Evolutionary conservation across 2,888 invertebrate species (phyloP), one percentile per base, ranked within the genome.

Genomic region (Cotesia congregata): DNA sequence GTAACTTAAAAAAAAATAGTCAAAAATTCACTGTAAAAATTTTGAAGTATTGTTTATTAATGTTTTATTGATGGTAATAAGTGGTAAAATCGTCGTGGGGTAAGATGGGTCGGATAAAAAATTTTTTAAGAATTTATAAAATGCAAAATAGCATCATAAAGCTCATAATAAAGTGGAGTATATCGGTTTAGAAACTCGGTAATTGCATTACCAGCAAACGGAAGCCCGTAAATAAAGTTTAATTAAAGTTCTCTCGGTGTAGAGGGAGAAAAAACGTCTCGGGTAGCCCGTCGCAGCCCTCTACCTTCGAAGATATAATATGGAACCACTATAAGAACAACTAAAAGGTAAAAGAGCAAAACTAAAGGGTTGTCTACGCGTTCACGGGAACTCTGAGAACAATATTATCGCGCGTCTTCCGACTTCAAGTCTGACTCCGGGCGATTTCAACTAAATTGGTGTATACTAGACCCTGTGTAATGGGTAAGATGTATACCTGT

Each of bases 181-280:
- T 62, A 60, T 70, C 70, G 70, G 70, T 70, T 60, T 12, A n/a
- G 59, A 60, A 60, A 60, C 38, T 30, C 59, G n/a, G 17, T 12
- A 50, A 12, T 50, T 50, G 50, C 9, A 12, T 12, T 50, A 50
- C 50, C 50, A 40, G 20, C 59, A 59, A 74, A 74, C 12, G 65
- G 64, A 30, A 17, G 64, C 61, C 40, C 20, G 76, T 73, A 77
- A 78, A 79, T 79, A 80, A 82, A 82, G 76, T 81, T 82, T 80
- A 80, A 81, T 82, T 79, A 80, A 82, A 81, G 78, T 82, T 78
- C 72, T 67, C 20, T 67, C 9, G 12, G 30, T 67, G n/a, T 2
- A 9, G 20, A 67, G n/a, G 38, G 67, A n/a, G 30, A 30, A 30
- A n/a, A 38, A 17, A 15, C 1, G 15, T 15, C 6, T 62, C 61